These are phyloP conservation scores for Scaeva pyrastri DNA, from an alignment of 2,888 invertebrate genomes.

Conservation along the genomic window DNA sequence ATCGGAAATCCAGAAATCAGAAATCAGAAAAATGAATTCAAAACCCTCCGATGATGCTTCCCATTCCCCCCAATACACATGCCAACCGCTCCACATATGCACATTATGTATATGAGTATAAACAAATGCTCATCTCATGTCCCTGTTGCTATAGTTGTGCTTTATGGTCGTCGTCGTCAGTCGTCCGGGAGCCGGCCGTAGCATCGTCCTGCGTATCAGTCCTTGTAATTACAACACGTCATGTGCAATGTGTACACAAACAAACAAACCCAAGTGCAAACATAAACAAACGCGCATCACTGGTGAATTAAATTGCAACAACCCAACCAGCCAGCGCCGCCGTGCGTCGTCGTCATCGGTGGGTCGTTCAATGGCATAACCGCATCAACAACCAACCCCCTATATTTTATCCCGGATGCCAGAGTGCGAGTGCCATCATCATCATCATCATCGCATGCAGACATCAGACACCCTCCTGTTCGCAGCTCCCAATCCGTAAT, in stretches of 20 bases:
- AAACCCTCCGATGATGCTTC: not conserved
- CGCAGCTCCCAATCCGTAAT: not conserved
- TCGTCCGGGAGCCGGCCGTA: not conserved
- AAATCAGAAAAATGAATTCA: slow-evolving; percentile 11
- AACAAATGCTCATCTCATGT: slow-evolving; percentile 7
- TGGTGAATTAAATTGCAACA: slow-evolving; percentile 55
- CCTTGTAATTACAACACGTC: slow-evolving; percentile 76
- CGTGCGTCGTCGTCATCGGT: too few species aligned
- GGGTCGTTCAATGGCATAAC: slow-evolving; percentile 2
- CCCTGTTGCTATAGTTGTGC: not conserved
- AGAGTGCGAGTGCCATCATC: not conserved
- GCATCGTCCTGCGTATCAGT: slow-evolving; percentile 61
- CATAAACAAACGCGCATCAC: slow-evolving; percentile 73
- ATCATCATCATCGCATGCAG: not conserved
- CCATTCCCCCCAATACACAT: too few species aligned
- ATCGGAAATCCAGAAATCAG: not conserved
- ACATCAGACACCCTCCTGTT: slow-evolving; percentile 8
- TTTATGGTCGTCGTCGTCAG: not conserved
- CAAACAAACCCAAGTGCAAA: slow-evolving; percentile 74
- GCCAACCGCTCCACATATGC: too few species aligned
- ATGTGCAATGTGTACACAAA: slow-evolving; percentile 76
- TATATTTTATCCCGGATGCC: slow-evolving; percentile 4
- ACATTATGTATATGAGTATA: not conserved
- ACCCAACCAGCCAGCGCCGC: too few species aligned
- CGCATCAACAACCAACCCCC: not conserved